These are phyloP conservation scores for Philhelius pedissequus DNA, from an alignment of 2,888 invertebrate species.

Conservation along the genomic window DNA sequence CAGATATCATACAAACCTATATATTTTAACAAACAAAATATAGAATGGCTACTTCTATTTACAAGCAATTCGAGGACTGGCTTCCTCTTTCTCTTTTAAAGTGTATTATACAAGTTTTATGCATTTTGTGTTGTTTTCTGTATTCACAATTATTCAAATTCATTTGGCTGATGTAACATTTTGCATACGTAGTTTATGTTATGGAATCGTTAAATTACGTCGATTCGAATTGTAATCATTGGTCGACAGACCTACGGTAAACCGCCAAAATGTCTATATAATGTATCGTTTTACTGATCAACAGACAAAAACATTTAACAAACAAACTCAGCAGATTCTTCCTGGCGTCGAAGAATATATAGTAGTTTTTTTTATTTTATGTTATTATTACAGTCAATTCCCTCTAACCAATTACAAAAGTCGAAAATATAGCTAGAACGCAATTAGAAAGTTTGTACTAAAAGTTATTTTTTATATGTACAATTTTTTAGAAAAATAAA, in stretches of 20 bases:
- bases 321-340: slow-evolving; percentile 57
- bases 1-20: not conserved
- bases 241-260: slow-evolving; percentile 18
- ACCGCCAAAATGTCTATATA: slow-evolving; percentile 50
- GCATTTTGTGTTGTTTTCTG: not conserved
- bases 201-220: not conserved
- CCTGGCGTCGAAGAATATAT: not conserved
- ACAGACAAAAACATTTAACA: slow-evolving; percentile 24
- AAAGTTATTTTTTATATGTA: too few relatives aligned
- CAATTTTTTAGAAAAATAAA: too few relatives aligned
- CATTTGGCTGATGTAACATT: slow-evolving; percentile 54
- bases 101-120: not conserved
- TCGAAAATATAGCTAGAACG: too few relatives aligned
- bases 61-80: not conserved
- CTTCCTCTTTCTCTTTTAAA: slow-evolving; percentile 1
- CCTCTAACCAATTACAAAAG: too few relatives aligned
- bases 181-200: not conserved
- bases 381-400: not conserved
- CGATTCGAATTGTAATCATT: not conserved
- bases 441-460: too few relatives aligned
- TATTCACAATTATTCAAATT: not conserved
- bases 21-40: not conserved
- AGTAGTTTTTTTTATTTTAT: not conserved
- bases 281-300: slow-evolving; percentile 50
- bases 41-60: not conserved